Percentiles rank a stretch among this genome's conserved stretches.
Conservation (phyloP, 1,140 invertebrate genomes). For the Choristoneura fumiferana region DNA sequence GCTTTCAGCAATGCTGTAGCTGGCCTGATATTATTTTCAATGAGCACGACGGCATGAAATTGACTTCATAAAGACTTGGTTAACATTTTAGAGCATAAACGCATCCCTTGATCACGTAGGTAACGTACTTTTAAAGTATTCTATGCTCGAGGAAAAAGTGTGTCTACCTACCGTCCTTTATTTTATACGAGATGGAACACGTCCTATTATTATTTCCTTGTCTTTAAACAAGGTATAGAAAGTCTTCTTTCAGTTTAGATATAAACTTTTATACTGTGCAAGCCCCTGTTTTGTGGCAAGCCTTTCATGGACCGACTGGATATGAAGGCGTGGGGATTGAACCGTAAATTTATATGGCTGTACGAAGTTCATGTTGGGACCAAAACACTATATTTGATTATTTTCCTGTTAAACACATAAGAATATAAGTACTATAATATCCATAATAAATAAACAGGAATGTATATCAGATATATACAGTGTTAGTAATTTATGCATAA, state of each 20-base stretch:
- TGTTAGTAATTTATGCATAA: no score
- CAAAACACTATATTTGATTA: constrained; percentile 8
- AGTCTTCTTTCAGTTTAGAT: not conserved
- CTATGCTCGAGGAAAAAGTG: no score
- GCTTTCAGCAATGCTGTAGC: no score
- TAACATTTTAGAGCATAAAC: no score
- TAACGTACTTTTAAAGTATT: no score
- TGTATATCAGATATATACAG: no score
- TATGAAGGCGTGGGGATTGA: not conserved
- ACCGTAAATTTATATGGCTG: not conserved
- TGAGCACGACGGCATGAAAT: no score
- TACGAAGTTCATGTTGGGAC: not conserved
- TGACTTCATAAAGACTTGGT: no score
- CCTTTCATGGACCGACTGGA: not conserved
- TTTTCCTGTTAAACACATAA: not conserved
- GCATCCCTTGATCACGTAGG: no score
- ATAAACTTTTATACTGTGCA: not conserved
- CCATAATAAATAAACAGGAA: no score
- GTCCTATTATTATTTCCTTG: constrained; percentile 1
- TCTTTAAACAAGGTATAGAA: not conserved
- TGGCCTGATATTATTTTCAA: no score
- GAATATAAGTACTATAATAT: no score
- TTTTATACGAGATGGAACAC: not conserved
- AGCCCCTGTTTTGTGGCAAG: not conserved
- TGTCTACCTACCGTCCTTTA: not conserved